Base-by-base conservation (phyloP, 2,888 invertebrate genomes). In the Podotricha telesiphe region DNA sequence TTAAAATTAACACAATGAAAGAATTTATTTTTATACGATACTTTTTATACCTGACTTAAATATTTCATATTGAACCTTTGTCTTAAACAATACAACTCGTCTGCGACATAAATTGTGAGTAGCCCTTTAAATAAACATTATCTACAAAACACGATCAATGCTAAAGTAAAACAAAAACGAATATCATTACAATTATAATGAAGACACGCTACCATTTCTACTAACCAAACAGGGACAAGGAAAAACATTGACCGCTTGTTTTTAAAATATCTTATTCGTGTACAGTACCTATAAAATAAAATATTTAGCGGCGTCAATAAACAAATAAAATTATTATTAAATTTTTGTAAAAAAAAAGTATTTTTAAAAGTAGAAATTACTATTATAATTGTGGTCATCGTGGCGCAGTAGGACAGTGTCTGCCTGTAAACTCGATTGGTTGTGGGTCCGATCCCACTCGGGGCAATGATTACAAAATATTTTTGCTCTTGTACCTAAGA, bases 121-220 rank as follows among this genome's bases (percentile, higher is more conserved):
- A 28, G 28, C 61, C 55, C 64, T 62, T 73, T 73, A 73, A 70
- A 73, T 73, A 73, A 73, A 70, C 73, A 62, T 64, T 53, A 50
- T 68, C 11, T 19, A 67, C 17, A 11, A 45, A 65, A 70, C 56
- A 62, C 62, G 68, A 51, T 73, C 55, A 59, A 28, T 65, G 48
- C 51, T 28, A 40, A 20, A 69, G 34, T 40, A n/a, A 59, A 19
- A 64, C 34, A 67, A 70, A 70, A 70, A 70, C 11, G 8, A 13
- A 40, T 45, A 67, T 58, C 67, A 71, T 69, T 66, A 73, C 42
- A 34, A 56, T 65, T 58, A 70, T 47, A 40, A 56, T 61, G 45
- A 37, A 68, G 17, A 51, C 74, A 74, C 74, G 74, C 74, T 61
- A 74, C 68, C 63, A 59, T 74, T 70, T 73, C 73, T 70, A 68